phyloP scores from a whole-genome alignment of 2,888 invertebrate genomes.

The Mythimna lalbum region DNA sequence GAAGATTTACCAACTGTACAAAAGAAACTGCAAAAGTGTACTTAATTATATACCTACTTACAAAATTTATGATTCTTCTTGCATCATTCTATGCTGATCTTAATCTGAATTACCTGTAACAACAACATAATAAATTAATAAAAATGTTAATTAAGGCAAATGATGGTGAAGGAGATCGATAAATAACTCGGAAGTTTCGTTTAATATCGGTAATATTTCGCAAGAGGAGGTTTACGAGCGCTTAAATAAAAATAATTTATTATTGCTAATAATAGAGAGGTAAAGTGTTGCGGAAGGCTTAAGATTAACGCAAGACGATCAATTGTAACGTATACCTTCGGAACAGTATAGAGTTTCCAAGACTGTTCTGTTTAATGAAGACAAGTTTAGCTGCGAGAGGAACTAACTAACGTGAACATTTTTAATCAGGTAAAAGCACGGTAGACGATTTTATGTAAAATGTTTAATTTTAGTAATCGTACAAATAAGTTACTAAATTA shows the following conservation, averaged over 20 bases:
- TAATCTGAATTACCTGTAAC: constrained; percentile 68
- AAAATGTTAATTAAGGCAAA: constrained; percentile 61
- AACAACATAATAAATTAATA: constrained; percentile 64
- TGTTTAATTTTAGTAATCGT: no score
- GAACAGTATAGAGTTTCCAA: constrained; percentile 7
- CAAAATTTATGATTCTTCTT: not conserved
- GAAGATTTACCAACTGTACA: no score
- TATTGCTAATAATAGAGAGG: constrained; percentile 66
- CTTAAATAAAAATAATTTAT: constrained; percentile 67
- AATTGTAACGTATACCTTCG: constrained; percentile 29
- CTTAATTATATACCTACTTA: constrained; percentile 31
- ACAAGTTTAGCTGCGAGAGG: not conserved
- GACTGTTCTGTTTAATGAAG: constrained; percentile 21
- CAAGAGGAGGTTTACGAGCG: constrained; percentile 46
- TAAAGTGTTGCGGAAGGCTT: constrained; percentile 28
- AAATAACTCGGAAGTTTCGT: constrained; percentile 62
- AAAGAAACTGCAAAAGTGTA: not conserved
- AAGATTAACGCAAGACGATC: constrained; percentile 42
- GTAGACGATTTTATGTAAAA: not conserved
- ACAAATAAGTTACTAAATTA: no score
- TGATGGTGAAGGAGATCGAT: constrained; percentile 58
- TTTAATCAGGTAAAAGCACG: not conserved
- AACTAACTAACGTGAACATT: constrained; percentile 1
- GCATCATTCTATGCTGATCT: constrained; percentile 4
- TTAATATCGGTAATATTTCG: constrained; percentile 64